Evolutionary conservation across 2,888 invertebrate genomes (phyloP), one percentile per base, ranked within the genome.

Genomic region (Embidobia sp.): DNA sequence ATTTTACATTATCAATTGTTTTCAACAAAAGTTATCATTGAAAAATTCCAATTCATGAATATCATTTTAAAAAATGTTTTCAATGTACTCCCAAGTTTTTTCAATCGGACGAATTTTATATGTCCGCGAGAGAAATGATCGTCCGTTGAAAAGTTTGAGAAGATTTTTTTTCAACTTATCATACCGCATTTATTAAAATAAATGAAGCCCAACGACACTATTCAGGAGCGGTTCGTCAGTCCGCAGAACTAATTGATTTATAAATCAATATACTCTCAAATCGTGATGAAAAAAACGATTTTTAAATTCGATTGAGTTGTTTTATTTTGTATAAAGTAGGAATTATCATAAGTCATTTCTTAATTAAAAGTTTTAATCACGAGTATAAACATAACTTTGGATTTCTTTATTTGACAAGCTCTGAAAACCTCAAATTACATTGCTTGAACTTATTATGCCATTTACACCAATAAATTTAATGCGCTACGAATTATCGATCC

Each of bases 331-430:
- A 42, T 10, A 19, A 19, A 8, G 6, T 42, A 10, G 8, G 10
- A 31, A 31, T 49, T 11, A 46, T 16, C 2, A 18, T 11, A 31
- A 49, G 18, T n/a, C 29, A 49, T 16, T 49, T 49, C 10, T 31
- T 49, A 49, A 49, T 49, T 49, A 49, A 49, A 49, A 49, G 31
- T 49, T 49, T 49, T 31, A 16, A 49, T 18, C 15, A 18, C 31
- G 16, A 15, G 31, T 18, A 27, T 13, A 13, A 44, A 44, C 13
- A 44, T n/a, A 26, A 19, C n/a, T 11, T 22, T 6, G 27, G 1
- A n/a, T 3, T 26, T 46, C 18, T 31, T 31, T 10, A 49, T 49
- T 18, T 6, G 18, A 49, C 31, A 6, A 48, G 31, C 48, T 31
- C 18, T 49, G 4, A 13, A 16, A 18, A 10, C 27, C 31, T 18